phyloP scores from a whole-genome alignment of 2,797 vertebrate species.

The Orestias chungarensis region DNA sequence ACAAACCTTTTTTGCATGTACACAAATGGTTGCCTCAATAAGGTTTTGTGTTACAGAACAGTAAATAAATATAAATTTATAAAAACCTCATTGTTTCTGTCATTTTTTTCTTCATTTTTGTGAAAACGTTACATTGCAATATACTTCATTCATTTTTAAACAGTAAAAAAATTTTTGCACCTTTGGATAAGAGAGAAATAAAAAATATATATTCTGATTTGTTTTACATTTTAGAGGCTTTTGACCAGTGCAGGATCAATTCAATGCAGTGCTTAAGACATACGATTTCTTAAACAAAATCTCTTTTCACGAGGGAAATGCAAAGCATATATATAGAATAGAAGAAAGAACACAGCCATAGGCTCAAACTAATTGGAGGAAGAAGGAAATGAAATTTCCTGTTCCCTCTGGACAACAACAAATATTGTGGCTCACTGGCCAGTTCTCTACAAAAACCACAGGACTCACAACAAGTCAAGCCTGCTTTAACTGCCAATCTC shows the following conservation, averaged over 20 bases:
- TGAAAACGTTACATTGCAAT: constrained; percentile 60
- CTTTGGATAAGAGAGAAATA: constrained; percentile 67
- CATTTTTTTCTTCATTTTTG: constrained; percentile 38
- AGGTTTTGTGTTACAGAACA: constrained; percentile 55
- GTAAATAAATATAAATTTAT: constrained; percentile 77
- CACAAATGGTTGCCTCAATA: constrained; percentile 52
- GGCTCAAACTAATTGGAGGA: constrained; percentile 81
- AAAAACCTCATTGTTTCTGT: constrained; percentile 68
- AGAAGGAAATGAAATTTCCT: constrained; percentile 58
- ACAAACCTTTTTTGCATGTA: constrained; percentile 39
- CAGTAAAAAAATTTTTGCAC: constrained; percentile 65
- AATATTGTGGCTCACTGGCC: constrained; percentile 72
- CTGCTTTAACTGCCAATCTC: constrained; percentile 68
- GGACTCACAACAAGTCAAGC: constrained; percentile 58
- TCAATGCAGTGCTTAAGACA: constrained; percentile 83
- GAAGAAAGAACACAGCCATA: constrained; percentile 87
- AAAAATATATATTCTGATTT: constrained; percentile 75
- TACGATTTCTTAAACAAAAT: constrained; percentile 99
- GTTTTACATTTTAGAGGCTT: constrained; percentile 67
- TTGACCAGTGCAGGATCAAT: constrained; percentile 69
- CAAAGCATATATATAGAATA: constrained; percentile 91
- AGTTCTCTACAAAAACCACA: constrained; percentile 67
- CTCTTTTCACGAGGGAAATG: constrained; percentile 82
- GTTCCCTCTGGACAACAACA: constrained; percentile 70
- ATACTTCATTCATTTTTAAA: constrained; percentile 66